A percentile compares a stretch with the other conserved stretches of the same genome.
Conservation (phyloP, 2,113 vertebrate genomes). For the Sardina pilchardus region DNA sequence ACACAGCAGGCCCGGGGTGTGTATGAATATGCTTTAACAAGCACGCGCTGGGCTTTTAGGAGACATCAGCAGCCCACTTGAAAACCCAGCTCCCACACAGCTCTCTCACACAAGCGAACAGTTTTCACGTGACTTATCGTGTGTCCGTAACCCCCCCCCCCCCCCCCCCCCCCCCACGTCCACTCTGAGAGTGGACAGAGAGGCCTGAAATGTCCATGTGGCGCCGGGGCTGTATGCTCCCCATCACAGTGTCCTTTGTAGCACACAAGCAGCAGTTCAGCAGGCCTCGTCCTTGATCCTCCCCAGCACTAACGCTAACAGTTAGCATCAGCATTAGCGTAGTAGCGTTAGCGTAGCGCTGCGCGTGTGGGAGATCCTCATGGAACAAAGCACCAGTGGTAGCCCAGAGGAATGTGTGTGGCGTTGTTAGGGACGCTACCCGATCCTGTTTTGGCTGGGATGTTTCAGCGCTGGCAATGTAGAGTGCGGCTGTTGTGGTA, state of each 20-base stretch:
- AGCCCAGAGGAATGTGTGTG: background rate
- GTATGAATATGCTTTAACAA: background rate
- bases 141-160: too few relatives aligned
- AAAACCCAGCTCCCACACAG: background rate
- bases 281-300: background rate
- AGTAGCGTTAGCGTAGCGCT: too few relatives aligned
- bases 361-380: background rate
- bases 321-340: background rate
- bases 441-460: slow-evolving; percentile 16
- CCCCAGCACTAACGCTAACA: background rate
- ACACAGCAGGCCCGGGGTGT: background rate
- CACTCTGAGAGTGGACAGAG: background rate
- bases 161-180: too few relatives aligned
- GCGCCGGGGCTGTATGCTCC: background rate
- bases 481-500: slow-evolving; percentile 44
- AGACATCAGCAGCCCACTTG: background rate
- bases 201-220: background rate
- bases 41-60: background rate
- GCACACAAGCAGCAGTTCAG: background rate
- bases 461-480: slow-evolving; percentile 33
- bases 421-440: background rate
- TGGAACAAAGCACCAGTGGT: background rate
- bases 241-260: background rate
- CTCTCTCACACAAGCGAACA: too few relatives aligned
- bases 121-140: background rate